Base-by-base conservation (phyloP, 2,113 vertebrate species). In the Speoplatyrhinus poulsoni region DNA sequence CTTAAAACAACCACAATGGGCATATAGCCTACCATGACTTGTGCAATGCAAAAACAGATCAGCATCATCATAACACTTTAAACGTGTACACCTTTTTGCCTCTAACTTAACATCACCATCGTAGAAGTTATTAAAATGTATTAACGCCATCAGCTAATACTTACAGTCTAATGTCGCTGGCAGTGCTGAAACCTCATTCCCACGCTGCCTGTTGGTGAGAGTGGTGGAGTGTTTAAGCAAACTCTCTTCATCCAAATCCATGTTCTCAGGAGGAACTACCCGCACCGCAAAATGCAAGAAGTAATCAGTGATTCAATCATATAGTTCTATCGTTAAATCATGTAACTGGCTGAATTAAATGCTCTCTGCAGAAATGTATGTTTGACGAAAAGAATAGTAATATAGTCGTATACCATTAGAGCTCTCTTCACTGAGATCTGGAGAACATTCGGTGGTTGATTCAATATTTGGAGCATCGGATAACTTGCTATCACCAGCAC, bases 191-290 rank as follows among this genome's bases (percentile, higher is more conserved):
- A 95, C 87, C 84, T 98, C 96, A 0, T 99, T 99, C 56, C 98
- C 98, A 8, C 98, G 86, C 63, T 99, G 98, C 54, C 94, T 92
- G 90, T 99, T 99, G 1, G 96, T 99, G 77, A 99, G 84, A 0
- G 96, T 96, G 8, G 94, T 96, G 0, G 95, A 93, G 70, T 95
- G 95, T 73, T 94, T 95, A 46, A 85, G 67, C 54, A 82, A 63
- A 69, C 60, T 66, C 1, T 90, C 87, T 8, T 88, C 84, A 73
- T 85, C 89, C 62, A 73, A 76, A 65, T 83, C 89, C 59, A 72
- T 70, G 69, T 36, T 75, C 60, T 87, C 87, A 79, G 80, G 50
- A 76, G 56, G 46, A 52, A 61, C 4, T 16, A 55, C n/a, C 19
- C 47, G 62, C 36, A 41, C 36, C 36, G 36, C 7, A 7, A 41